Evolutionary conservation across 2,113 vertebrate genomes (phyloP), one percentile per base, ranked within the genome.

Genomic region (Zosterops borbonicus): DNA sequence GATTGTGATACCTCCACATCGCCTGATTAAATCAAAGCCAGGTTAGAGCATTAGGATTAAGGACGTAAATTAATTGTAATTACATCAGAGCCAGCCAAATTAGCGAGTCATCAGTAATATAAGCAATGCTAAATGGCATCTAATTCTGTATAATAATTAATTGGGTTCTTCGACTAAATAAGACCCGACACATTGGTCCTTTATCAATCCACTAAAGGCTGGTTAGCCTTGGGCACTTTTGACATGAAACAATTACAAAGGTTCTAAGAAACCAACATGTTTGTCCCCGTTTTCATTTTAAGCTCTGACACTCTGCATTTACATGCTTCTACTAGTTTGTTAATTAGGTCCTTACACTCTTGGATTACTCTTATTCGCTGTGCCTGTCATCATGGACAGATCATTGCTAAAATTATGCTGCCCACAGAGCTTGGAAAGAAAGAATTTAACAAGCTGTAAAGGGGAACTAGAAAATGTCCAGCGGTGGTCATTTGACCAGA

Each of bases 91-190:
- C 76, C 86, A 93, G 86, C 44, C 76, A 94, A 97, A 97, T 97
- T 96, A 96, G 88, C 80, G 2, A 96, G 83, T 96, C 92, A 96
- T 96, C 95, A 95, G 94, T 92, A 96, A 94, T 94, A 93, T 92
- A 96, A 97, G 94, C 96, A 96, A 95, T 82, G 88, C 69, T 97
- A 94, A 97, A 95, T 96, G 94, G 94, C 88, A 93, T 94, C 95
- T 96, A 96, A 95, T 96, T 97, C 76, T 90, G 90, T 96, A 89
- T 89, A 96, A 96, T 95, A 96, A 95, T 95, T 96, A 96, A 96
- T 96, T 95, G 92, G 90, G 56, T 95, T 95, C 88, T 96, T 96
- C 76, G 42, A 73, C 93, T 94, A 93, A 94, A 96, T 95, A 95
- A 94, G 93, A 95, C 80, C 52, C 0, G 69, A 96, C 95, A 95